phyloP scores from a whole-genome alignment of 1,140 invertebrate genomes.

The Drosophila micromelanica region DNA sequence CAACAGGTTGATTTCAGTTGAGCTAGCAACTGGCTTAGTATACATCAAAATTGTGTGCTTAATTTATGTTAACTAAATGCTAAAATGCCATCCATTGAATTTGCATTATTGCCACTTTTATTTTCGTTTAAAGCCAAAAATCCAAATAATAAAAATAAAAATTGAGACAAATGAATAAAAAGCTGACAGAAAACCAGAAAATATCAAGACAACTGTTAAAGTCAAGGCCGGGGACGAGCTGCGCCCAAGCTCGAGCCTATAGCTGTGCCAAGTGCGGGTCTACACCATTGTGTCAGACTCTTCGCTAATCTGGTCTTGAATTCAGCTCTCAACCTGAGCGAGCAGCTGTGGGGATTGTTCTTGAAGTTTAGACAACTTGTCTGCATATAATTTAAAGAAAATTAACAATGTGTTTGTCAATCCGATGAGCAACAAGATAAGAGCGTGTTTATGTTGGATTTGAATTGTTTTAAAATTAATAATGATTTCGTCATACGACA shows the following conservation, averaged over 20 bases:
- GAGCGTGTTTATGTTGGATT: not conserved
- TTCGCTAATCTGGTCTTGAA: conserved; percentile 46
- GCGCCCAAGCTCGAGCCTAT: conserved; percentile 53
- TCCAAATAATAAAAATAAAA: not conserved
- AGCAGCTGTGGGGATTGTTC: conserved; percentile 37
- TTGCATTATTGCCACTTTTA: conserved; percentile 75
- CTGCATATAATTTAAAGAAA: conserved; percentile 26
- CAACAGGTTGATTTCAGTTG: conserved; percentile 34
- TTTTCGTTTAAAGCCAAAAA: conserved; percentile 52
- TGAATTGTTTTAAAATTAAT: no score
- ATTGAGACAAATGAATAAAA: not conserved
- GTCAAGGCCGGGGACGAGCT: conserved; percentile 67
- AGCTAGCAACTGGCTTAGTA: conserved; percentile 47
- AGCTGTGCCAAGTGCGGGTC: conserved; percentile 66
- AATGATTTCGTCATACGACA: no score
- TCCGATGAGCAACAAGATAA: conserved; percentile 13
- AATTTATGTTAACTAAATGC: conserved; percentile 71
- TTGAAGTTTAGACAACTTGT: conserved; percentile 35
- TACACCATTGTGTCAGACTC: conserved; percentile 54
- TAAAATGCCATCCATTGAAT: conserved; percentile 43
- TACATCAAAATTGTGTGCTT: conserved; percentile 46
- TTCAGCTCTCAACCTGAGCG: conserved; percentile 29
- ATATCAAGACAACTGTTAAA: conserved; percentile 60
- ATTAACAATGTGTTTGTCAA: conserved; percentile 12
- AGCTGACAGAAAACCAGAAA: conserved; percentile 38